phyloP scores from a whole-genome alignment of 2,797 vertebrate species.

The Heliangelus exortis region DNA sequence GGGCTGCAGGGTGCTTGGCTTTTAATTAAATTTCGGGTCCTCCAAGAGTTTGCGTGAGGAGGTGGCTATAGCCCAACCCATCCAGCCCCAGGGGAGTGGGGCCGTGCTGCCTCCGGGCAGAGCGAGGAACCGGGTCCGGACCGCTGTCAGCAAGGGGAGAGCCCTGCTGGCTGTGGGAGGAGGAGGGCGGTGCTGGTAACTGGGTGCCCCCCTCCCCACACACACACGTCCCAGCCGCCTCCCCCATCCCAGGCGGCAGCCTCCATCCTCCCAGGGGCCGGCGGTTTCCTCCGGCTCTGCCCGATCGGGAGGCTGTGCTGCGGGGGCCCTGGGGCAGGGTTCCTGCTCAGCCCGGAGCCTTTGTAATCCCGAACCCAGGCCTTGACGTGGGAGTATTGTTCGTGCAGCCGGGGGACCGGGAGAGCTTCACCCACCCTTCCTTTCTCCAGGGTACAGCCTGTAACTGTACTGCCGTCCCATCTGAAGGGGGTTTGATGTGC shows the following conservation, averaged over 20 bases:
- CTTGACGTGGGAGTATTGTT: not conserved
- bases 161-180: not conserved
- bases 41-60: not conserved
- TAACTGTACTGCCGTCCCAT: not conserved
- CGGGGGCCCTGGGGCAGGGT: not conserved
- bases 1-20: not conserved
- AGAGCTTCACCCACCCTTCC: constrained; percentile 4
- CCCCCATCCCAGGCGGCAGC: not conserved
- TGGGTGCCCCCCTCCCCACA: too few species aligned
- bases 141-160: not conserved
- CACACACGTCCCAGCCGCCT: not conserved
- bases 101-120: not conserved
- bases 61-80: too few species aligned
- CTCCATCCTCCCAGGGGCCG: not conserved
- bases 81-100: not conserved
- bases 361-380: not conserved
- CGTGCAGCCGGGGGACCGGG: not conserved
- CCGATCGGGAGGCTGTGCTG: not conserved
- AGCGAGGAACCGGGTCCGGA: not conserved
- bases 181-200: not conserved
- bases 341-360: not conserved
- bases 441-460: not conserved
- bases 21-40: rapidly evolving
- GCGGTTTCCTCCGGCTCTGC: not conserved
- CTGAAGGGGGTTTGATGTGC: not conserved